phyloP scores from a whole-genome alignment of 2,888 invertebrate genomes.

The Rotaria macrura region DNA sequence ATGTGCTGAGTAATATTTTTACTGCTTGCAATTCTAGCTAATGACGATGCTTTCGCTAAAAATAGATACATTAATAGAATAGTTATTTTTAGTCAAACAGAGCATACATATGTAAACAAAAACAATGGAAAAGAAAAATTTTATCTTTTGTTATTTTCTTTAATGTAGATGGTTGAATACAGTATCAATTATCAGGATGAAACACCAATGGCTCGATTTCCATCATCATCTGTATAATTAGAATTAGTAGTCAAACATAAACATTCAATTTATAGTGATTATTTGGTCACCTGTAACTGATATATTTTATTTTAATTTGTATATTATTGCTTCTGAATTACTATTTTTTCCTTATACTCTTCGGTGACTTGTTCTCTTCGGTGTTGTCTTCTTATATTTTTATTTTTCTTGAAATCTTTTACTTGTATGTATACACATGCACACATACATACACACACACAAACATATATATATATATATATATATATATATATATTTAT shows the following conservation, averaged over 20 bases:
- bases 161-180: background rate
- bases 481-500: background rate
- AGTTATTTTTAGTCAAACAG: background rate
- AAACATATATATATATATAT: background rate
- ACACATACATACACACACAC: no score
- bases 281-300: background rate
- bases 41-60: no score
- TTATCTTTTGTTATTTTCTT: background rate
- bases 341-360: background rate
- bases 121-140: no score
- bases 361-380: background rate
- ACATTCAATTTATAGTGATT: background rate
- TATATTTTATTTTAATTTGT: background rate
- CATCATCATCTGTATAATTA: slow-evolving; percentile 5
- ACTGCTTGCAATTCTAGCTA: no score
- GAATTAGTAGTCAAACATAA: background rate
- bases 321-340: background rate
- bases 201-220: slow-evolving; percentile 16
- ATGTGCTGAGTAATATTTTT: no score
- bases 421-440: background rate
- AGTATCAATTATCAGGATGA: slow-evolving; percentile 19
- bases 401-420: background rate
- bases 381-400: background rate
- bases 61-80: background rate
- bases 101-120: no score